Percentiles rank a stretch among this genome's conserved stretches.
Conservation (phyloP, 37 sponge, comb jelly and placozoan genomes). For the Oscarella lobularis region DNA sequence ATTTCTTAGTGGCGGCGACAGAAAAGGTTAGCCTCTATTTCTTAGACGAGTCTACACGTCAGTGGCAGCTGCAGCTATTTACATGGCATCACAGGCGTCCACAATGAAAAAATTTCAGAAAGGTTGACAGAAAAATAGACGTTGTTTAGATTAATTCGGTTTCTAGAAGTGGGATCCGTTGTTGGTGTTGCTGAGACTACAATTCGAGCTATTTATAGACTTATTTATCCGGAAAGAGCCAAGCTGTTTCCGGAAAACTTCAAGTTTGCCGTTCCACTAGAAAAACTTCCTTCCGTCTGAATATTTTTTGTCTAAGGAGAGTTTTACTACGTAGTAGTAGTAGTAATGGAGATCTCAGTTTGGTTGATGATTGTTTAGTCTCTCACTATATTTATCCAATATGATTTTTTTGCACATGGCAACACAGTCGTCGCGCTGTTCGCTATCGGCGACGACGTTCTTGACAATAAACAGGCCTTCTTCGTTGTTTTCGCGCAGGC, state of each 20-base stretch:
- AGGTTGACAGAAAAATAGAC: slow-evolving; percentile 26
- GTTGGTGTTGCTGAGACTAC: slow-evolving; percentile 98
- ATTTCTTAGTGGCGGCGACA: background rate
- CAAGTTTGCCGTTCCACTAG: slow-evolving; percentile 47
- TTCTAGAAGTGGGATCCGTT: slow-evolving; percentile 85
- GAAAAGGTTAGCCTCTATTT: background rate
- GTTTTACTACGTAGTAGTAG: background rate
- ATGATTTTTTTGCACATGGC: too few relatives aligned
- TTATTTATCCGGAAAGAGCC: slow-evolving; percentile 60
- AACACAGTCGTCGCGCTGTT: too few relatives aligned
- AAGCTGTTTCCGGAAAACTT: slow-evolving; percentile 83
- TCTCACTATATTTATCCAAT: too few relatives aligned
- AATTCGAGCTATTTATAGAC: slow-evolving; percentile 76
- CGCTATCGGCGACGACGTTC: too few relatives aligned
- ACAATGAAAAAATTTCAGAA: slow-evolving; percentile 72
- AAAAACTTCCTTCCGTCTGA: slow-evolving; percentile 37
- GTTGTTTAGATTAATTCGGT: background rate
- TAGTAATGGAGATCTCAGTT: too few relatives aligned
- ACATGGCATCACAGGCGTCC: slow-evolving; percentile 89
- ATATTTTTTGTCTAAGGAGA: background rate
- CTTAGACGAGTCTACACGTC: slow-evolving; percentile 75
- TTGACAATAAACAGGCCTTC: too few relatives aligned
- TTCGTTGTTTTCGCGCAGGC: too few relatives aligned
- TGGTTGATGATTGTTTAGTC: too few relatives aligned
- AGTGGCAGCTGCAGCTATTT: slow-evolving; percentile 91